phyloP scores from a whole-genome alignment of 2,888 invertebrate genomes.

The Philereme transversata region DNA sequence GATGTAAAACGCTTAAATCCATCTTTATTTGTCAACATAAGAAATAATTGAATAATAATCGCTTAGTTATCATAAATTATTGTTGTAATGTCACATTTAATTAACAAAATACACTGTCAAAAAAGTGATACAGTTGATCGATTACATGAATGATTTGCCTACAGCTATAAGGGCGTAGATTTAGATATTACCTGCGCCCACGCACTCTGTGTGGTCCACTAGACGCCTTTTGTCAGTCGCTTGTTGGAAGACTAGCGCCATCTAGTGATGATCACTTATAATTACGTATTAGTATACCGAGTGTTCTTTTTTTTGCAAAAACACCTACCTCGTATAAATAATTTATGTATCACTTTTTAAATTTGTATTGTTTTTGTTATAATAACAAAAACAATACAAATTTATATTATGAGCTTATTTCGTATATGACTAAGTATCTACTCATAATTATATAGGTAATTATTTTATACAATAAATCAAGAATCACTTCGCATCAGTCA shows the following conservation, averaged over 20 bases:
- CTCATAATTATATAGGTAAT: too few relatives aligned
- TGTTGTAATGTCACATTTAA: constrained; percentile 38
- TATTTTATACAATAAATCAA: too few relatives aligned
- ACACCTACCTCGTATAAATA: too few relatives aligned
- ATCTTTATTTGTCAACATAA: constrained; percentile 27
- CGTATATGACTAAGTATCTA: too few relatives aligned
- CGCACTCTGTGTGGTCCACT: constrained; percentile 38
- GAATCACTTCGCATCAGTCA: too few relatives aligned
- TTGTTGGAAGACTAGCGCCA: constrained; percentile 20
- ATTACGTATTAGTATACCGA: too few relatives aligned
- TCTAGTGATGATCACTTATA: constrained; percentile 16
- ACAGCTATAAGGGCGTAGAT: constrained; percentile 35
- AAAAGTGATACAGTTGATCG: constrained; percentile 28
- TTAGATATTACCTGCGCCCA: constrained; percentile 30
- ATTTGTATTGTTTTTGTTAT: too few relatives aligned
- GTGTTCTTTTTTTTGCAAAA: too few relatives aligned
- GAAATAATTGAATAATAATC: constrained; percentile 29
- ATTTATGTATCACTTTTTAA: too few relatives aligned
- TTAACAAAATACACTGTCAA: constrained; percentile 30
- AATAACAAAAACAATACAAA: too few relatives aligned
- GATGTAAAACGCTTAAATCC: constrained; percentile 17
- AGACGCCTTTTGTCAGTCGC: constrained; percentile 9
- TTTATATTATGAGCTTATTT: too few relatives aligned
- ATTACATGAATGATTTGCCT: constrained; percentile 29
- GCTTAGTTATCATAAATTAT: constrained; percentile 34